Evolutionary conservation across 64 coral and sea anemone genomes (phyloP).

Genomic region (Dendrophyllia cribrosa): DNA sequence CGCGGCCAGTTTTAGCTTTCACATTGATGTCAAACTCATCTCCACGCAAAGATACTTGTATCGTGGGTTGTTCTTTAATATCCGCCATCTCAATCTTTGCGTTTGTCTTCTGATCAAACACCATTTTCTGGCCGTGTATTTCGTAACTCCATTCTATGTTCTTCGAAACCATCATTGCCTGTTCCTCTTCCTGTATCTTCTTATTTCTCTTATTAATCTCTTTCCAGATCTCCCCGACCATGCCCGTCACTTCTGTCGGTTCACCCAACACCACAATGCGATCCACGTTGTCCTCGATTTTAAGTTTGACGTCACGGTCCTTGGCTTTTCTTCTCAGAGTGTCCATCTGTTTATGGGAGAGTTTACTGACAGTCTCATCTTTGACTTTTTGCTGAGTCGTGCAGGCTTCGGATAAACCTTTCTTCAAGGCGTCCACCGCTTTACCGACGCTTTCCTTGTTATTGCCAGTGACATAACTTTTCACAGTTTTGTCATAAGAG

Average conservation of each 20-base stretch:
- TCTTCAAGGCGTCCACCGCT: constrained; percentile 24
- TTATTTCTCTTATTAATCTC: constrained; percentile 41
- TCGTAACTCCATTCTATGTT: constrained; percentile 36
- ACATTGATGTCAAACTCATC: constrained; percentile 26
- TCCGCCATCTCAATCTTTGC: constrained; percentile 5
- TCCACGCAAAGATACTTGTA: background rate
- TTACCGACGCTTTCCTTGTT: constrained; percentile 23
- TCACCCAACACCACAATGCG: constrained; percentile 55
- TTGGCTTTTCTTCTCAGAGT: constrained; percentile 17
- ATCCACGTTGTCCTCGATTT: constrained; percentile 29
- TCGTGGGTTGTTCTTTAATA: background rate
- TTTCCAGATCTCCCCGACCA: constrained; percentile 55
- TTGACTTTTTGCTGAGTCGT: constrained; percentile 33
- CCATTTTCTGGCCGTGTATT: background rate
- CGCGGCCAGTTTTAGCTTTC: background rate
- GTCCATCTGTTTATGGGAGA: constrained; percentile 42
- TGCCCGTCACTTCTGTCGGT: constrained; percentile 48
- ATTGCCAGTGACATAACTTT: constrained; percentile 34
- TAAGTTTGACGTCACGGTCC: constrained; percentile 43
- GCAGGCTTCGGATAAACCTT: constrained; percentile 40
- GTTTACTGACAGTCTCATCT: constrained; percentile 17
- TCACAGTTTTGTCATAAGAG: background rate
- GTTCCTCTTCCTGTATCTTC: constrained; percentile 1
- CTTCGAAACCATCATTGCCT: background rate
- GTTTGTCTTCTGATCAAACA: background rate